phyloP scores from a whole-genome alignment of 2,113 vertebrate genomes.

The Agelaius tricolor region DNA sequence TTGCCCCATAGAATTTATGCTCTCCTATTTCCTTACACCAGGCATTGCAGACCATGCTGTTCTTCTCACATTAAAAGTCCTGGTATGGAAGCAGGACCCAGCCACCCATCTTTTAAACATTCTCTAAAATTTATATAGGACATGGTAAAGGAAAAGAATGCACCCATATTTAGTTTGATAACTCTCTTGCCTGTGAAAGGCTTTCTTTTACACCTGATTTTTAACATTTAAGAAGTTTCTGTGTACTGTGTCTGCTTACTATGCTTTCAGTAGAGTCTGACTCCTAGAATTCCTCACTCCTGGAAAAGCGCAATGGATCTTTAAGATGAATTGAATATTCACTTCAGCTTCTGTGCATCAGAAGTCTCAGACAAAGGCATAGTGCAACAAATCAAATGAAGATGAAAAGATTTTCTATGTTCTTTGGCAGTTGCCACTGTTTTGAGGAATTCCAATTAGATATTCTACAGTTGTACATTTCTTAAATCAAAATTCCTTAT shows the following conservation, averaged over 20 bases:
- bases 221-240: not conserved
- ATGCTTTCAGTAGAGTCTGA: not conserved
- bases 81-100: not conserved
- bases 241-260: not conserved
- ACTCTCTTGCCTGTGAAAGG: not conserved
- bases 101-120: not conserved
- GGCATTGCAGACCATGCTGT: fast-evolving
- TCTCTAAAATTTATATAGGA: not conserved
- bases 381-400: not conserved
- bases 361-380: not conserved
- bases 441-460: not conserved
- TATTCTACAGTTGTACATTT: not conserved
- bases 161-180: not conserved
- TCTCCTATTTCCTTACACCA: not conserved
- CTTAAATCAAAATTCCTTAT: not conserved
- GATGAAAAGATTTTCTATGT: not conserved
- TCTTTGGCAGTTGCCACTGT: not conserved
- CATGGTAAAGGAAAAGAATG: not conserved
- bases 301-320: not conserved
- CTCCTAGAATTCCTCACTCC: not conserved
- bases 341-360: not conserved
- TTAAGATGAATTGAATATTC: not conserved
- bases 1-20: not conserved
- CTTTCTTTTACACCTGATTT: not conserved
- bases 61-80: not conserved